A percentile compares a stretch with the other conserved stretches of the same genome.
Evolutionary conservation across 2,797 vertebrate genomes (phyloP).

Genomic region (Takifugu ocellatus): DNA sequence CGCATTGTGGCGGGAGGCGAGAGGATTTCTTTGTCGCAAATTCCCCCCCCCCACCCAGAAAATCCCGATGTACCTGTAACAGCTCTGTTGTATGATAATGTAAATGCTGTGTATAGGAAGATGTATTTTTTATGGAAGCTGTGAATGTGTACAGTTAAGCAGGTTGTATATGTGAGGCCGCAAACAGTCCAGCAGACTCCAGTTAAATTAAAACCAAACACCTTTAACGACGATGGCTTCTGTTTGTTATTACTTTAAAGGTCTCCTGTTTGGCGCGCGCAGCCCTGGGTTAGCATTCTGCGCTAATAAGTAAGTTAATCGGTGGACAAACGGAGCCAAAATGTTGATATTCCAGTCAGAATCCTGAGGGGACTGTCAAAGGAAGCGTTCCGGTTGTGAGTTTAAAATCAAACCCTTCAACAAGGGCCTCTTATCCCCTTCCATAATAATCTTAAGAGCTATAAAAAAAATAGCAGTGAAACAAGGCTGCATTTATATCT

Average conservation of each 20-base stretch:
- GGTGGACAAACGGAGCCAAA: too few relatives aligned
- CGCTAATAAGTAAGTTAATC: too few relatives aligned
- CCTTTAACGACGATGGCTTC: constrained; percentile 49
- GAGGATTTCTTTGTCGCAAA: constrained; percentile 29
- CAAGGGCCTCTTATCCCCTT: too few relatives aligned
- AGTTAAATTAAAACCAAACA: constrained; percentile 77
- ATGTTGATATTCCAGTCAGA: too few relatives aligned
- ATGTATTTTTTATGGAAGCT: constrained; percentile 82
- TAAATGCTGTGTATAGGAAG: constrained; percentile 80
- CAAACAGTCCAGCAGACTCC: constrained; percentile 64
- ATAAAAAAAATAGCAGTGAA: not conserved
- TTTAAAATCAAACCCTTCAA: too few relatives aligned
- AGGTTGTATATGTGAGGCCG: constrained; percentile 68
- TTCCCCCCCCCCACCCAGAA: constrained; percentile 9
- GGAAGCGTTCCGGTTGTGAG: too few relatives aligned
- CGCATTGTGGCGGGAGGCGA: constrained; percentile 12
- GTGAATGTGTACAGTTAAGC: constrained; percentile 76
- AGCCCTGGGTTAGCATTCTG: too few relatives aligned
- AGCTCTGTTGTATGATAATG: constrained; percentile 74
- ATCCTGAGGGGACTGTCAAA: too few relatives aligned
- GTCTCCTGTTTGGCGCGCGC: not conserved
- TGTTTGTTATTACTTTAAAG: not conserved
- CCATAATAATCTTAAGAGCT: too few relatives aligned
- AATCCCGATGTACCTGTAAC: constrained; percentile 43
- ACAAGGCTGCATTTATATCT: constrained; percentile 3